Conservation (phyloP, 2,113 vertebrate genomes). For the Corythaixoides concolor region DNA sequence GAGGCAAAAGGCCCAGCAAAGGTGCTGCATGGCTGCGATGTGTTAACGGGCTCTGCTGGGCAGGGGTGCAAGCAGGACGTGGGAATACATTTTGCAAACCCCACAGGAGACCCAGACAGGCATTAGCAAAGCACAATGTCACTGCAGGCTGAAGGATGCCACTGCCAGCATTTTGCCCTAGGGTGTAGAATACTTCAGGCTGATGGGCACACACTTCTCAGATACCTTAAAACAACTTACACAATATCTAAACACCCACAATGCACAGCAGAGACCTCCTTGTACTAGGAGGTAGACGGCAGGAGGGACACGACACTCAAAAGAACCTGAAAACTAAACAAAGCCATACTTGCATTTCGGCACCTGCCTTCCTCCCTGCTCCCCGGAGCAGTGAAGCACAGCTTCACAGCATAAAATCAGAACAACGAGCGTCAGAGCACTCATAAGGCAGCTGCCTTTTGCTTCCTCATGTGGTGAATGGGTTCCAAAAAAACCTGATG, state of each 20-base stretch:
- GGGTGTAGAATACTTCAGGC: not conserved
- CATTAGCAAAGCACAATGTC: not conserved
- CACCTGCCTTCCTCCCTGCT: not conserved
- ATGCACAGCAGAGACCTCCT: rapidly evolving
- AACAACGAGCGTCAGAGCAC: not conserved
- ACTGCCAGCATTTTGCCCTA: not conserved
- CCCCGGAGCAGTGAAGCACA: not conserved
- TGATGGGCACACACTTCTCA: not conserved
- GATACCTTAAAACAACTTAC: not conserved
- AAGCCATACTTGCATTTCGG: not conserved
- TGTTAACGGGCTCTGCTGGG: not conserved
- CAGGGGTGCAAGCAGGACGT: not conserved
- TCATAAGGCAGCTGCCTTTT: not conserved
- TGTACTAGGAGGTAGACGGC: not conserved
- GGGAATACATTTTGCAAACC: not conserved
- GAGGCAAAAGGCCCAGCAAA: not conserved
- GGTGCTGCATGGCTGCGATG: not conserved
- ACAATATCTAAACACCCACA: not conserved
- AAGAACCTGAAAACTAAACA: not conserved
- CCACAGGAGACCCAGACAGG: not conserved
- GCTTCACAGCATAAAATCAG: not conserved
- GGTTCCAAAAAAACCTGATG: not conserved
- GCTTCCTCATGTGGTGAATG: not conserved
- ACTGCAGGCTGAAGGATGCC: not conserved
- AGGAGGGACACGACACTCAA: not conserved